These are phyloP conservation scores for Apodemus sylvaticus DNA, from an alignment of 2,113 vertebrate genomes.

Conservation along the genomic window DNA sequence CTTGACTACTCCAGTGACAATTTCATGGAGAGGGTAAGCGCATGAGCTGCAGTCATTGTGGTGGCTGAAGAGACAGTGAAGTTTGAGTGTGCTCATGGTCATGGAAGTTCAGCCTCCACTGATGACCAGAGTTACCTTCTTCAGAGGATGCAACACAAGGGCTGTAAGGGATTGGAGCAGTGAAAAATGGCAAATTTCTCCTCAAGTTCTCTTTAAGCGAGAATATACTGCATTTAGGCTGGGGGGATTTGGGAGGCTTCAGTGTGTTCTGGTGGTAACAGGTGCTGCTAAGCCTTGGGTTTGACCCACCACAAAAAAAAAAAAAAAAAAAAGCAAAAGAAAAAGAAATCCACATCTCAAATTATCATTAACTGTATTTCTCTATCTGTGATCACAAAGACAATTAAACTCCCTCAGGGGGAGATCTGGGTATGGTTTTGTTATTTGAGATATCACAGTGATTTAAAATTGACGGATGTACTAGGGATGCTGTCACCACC, in stretches of 20 bases:
- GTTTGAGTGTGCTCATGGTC: fast-evolving
- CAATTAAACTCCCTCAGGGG: background rate
- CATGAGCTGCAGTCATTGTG: background rate
- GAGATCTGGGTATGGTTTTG: background rate
- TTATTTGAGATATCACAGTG: background rate
- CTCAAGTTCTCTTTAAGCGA: background rate
- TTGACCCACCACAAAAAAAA: background rate
- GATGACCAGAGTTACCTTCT: background rate
- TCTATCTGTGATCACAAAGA: background rate
- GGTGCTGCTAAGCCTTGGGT: background rate
- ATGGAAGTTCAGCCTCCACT: background rate
- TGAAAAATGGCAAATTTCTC: background rate
- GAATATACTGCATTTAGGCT: background rate
- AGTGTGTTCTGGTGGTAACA: background rate
- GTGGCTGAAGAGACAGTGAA: background rate
- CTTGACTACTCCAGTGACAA: slow-evolving; percentile 82
- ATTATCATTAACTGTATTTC: background rate
- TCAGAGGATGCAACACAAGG: background rate
- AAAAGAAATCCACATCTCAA: background rate
- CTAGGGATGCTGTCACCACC: fast-evolving
- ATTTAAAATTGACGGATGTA: slow-evolving; percentile 15
- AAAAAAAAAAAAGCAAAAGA: too few relatives aligned
- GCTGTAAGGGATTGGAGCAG: background rate
- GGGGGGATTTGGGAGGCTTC: background rate
- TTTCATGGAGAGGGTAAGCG: slow-evolving; percentile 89